Percentiles rank a stretch among this genome's conserved stretches.
These are phyloP conservation scores for Hartigia nigra DNA, from an alignment of 2,888 invertebrate genomes.

Conservation along the genomic window DNA sequence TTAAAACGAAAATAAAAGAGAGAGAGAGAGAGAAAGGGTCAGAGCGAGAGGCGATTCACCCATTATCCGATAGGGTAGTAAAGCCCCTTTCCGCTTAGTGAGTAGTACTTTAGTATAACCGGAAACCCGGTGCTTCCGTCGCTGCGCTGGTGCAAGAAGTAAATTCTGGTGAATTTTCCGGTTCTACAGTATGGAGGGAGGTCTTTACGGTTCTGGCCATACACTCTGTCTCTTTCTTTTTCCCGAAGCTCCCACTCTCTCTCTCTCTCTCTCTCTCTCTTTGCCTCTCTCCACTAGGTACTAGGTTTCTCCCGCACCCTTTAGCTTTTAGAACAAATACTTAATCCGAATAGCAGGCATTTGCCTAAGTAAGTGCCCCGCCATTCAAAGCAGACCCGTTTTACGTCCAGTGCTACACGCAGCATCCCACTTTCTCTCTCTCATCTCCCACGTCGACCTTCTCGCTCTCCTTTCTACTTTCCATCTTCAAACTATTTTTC, in stretches of 20 bases:
- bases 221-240: slow-evolving; percentile 18
- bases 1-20: not conserved
- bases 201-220: slow-evolving; percentile 48
- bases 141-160: slow-evolving; percentile 38
- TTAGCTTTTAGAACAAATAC: slow-evolving; percentile 63
- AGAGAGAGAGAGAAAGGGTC: slow-evolving; percentile 3
- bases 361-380: slow-evolving; percentile 62
- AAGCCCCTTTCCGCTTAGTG: not conserved
- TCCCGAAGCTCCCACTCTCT: slow-evolving; percentile 21
- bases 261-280: slow-evolving; percentile 22
- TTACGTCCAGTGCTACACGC: slow-evolving; percentile 45
- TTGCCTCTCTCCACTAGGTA: slow-evolving; percentile 15
- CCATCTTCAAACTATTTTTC: slow-evolving; percentile 24
- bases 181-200: slow-evolving; percentile 40
- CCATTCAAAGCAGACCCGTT: slow-evolving; percentile 56
- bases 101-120: slow-evolving; percentile 35
- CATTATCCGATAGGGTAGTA: slow-evolving; percentile 7
- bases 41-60: not conserved
- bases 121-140: slow-evolving; percentile 42
- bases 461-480: slow-evolving; percentile 24
- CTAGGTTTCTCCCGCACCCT: slow-evolving; percentile 39
- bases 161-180: slow-evolving; percentile 53
- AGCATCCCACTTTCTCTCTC: slow-evolving; percentile 16
- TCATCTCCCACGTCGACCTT: slow-evolving; percentile 25
- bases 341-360: slow-evolving; percentile 63